Evolutionary conservation across 2,797 vertebrate genomes (phyloP).

Genomic region (Glyptemys insculpta): DNA sequence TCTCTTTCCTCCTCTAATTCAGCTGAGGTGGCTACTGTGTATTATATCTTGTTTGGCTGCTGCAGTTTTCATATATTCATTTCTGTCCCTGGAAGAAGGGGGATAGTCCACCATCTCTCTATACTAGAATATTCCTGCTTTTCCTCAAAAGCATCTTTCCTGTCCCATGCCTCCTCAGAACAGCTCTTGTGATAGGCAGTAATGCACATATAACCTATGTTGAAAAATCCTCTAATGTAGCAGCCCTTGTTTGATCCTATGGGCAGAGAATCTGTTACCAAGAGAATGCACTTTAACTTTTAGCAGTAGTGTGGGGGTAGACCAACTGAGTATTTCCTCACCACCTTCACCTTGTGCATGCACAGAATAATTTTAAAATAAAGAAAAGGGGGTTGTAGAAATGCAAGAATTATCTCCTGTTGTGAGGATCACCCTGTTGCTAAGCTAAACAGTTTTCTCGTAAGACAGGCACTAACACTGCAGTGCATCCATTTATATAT

Average conservation of each 20-base stretch:
- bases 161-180: neutral
- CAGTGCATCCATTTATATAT: rapidly evolving
- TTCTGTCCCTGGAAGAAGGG: rapidly evolving
- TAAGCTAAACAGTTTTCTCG: neutral
- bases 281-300: slow-evolving; percentile 12
- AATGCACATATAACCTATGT: neutral
- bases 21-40: neutral
- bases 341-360: neutral
- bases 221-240: neutral
- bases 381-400: neutral
- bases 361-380: neutral
- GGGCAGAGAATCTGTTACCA: neutral
- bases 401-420: rapidly evolving
- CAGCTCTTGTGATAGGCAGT: neutral
- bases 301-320: neutral
- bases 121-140: neutral
- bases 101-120: neutral
- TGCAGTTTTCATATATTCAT: neutral
- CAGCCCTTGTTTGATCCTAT: neutral
- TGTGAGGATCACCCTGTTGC: neutral
- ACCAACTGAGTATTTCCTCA: neutral
- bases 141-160: neutral
- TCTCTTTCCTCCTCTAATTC: neutral
- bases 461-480: neutral
- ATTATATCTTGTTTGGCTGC: neutral